A percentile compares a stretch with the other conserved stretches of the same genome.
Evolutionary conservation across 2,888 invertebrate species (phyloP).

Genomic region (Cylloceria caligata): DNA sequence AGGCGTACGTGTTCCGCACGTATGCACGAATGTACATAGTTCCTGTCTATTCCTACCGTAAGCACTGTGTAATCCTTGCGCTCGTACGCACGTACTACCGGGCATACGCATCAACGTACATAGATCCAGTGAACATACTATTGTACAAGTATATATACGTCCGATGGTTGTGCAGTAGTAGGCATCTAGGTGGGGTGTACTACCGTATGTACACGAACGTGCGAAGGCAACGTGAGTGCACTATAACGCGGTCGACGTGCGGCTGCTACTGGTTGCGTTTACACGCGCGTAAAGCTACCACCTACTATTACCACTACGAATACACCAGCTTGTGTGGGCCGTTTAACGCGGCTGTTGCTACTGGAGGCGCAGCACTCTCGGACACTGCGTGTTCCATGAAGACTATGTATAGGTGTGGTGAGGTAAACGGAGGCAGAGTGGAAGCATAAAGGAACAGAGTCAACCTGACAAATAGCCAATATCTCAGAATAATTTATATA

Average conservation of each 20-base stretch:
- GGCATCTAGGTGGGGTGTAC: background rate
- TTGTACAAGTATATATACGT: constrained; percentile 36
- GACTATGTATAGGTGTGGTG: background rate
- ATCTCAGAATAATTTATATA: background rate
- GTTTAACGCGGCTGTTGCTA: constrained; percentile 39
- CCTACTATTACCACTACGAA: constrained; percentile 34
- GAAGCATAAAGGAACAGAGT: background rate
- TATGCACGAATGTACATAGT: constrained; percentile 49
- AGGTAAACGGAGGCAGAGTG: background rate
- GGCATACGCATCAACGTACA: constrained; percentile 50
- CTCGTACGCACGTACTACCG: constrained; percentile 62
- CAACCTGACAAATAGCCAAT: background rate
- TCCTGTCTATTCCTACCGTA: constrained; percentile 37
- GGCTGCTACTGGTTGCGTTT: constrained; percentile 71
- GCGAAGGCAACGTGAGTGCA: constrained; percentile 52
- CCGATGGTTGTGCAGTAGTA: background rate
- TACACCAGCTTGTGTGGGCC: constrained; percentile 1
- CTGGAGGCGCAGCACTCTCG: constrained; percentile 14
- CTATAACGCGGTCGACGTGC: constrained; percentile 71
- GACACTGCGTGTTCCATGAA: constrained; percentile 34
- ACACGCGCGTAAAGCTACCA: constrained; percentile 70
- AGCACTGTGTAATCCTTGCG: constrained; percentile 53
- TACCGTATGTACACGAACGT: background rate
- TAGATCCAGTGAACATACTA: constrained; percentile 26
- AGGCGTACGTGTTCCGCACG: constrained; percentile 55